A percentile compares a stretch with the other conserved stretches of the same genome.
These are phyloP conservation scores for Mythimna pallens DNA, from an alignment of 2,888 invertebrate genomes.

Conservation along the genomic window DNA sequence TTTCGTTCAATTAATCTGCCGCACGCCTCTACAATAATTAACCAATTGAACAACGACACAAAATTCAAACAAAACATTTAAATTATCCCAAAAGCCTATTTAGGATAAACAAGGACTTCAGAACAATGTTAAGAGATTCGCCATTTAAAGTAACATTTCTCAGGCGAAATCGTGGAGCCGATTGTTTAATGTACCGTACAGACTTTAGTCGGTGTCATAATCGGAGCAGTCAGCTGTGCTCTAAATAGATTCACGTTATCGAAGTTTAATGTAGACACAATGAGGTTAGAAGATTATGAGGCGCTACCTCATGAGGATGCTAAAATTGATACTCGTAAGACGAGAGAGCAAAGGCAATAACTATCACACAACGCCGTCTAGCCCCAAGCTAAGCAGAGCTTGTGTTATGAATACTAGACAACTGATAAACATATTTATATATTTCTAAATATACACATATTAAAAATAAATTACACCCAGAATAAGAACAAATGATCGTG, in stretches of 20 bases:
- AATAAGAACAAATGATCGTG: too few species aligned
- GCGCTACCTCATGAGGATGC: constrained; percentile 1
- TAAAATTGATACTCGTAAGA: background rate
- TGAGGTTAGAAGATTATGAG: constrained; percentile 53
- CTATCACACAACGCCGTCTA: too few species aligned
- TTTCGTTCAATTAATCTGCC: constrained; percentile 1
- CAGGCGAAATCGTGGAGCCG: constrained; percentile 62
- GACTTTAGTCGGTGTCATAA: constrained; percentile 80
- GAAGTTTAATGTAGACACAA: constrained; percentile 69
- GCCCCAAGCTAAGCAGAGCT: too few species aligned
- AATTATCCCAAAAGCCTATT: constrained; percentile 58
- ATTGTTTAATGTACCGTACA: constrained; percentile 85
- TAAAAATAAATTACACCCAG: too few species aligned
- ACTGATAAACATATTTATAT: too few species aligned
- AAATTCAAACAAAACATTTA: constrained; percentile 21
- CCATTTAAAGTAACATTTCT: constrained; percentile 67
- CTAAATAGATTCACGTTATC: constrained; percentile 76
- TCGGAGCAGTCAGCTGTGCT: constrained; percentile 79
- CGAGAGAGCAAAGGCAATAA: background rate
- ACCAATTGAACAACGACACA: constrained; percentile 43
- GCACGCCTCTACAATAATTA: constrained; percentile 9
- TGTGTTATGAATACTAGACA: too few species aligned
- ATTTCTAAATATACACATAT: too few species aligned
- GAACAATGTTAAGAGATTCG: constrained; percentile 64
- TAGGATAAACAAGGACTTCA: constrained; percentile 51